Conservation (phyloP, 1,140 invertebrate species). For the Littorina saxatilis region DNA sequence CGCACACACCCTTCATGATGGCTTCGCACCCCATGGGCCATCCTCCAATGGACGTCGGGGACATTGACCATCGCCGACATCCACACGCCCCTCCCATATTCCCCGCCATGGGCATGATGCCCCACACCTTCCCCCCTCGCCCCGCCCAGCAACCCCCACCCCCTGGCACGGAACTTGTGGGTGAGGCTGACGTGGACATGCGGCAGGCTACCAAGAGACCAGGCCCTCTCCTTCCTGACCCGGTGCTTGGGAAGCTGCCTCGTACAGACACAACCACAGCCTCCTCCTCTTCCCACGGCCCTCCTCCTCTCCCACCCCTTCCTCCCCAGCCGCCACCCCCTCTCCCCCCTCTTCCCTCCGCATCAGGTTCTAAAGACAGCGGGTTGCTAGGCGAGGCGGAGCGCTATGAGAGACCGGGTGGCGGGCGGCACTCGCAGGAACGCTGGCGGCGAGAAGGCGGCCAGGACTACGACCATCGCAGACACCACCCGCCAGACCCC, state of each 20-base stretch:
- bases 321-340: conserved; percentile 42
- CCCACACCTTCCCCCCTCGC: neutral
- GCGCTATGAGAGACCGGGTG: neutral
- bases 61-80: conserved; percentile 26
- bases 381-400: neutral
- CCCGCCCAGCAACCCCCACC: conserved; percentile 39
- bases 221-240: neutral
- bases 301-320: conserved; percentile 38
- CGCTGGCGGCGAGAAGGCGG: neutral
- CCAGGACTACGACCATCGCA: conserved; percentile 17
- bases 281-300: neutral
- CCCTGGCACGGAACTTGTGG: conserved; percentile 37
- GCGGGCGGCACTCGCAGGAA: neutral
- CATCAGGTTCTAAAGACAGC: conserved; percentile 7
- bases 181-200: conserved; percentile 28
- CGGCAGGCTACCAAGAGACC: neutral
- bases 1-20: neutral
- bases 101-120: neutral
- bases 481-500: neutral
- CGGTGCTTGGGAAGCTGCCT: neutral
- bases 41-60: conserved; percentile 4
- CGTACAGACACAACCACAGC: neutral
- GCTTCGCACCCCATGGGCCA: neutral
- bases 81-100: neutral
- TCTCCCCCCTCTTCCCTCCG: conserved; percentile 23